These are phyloP conservation scores for Bradynema listronoti DNA, from an alignment of 1,140 invertebrate species.

Conservation along the genomic window DNA sequence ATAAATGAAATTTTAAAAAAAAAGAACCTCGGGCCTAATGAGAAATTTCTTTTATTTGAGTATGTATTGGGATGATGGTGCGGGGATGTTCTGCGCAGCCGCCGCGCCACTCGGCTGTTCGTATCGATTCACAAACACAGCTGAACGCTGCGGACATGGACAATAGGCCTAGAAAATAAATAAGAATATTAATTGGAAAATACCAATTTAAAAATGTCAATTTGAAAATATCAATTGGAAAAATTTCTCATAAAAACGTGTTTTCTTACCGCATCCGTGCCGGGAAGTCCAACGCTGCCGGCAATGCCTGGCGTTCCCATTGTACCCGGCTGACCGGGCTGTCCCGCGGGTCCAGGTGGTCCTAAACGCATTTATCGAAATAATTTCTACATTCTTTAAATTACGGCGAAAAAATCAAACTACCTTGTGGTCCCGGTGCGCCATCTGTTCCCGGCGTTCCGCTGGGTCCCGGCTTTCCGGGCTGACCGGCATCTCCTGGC, in stretches of 20 bases:
- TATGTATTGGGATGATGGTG: no score
- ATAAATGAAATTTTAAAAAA: no score
- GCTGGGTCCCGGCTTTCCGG: slow-evolving; percentile 17
- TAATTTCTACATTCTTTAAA: no score
- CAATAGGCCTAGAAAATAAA: slow-evolving; percentile 1
- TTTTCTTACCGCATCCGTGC: slow-evolving; percentile 23
- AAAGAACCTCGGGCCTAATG: no score
- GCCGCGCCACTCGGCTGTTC: no score
- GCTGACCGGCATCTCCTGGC: slow-evolving; percentile 15
- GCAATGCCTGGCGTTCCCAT: slow-evolving; percentile 4
- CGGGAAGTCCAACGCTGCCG: slow-evolving; percentile 20
- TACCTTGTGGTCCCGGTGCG: slow-evolving; percentile 11
- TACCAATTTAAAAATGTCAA: not conserved
- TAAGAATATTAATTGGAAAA: not conserved
- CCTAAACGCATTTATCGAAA: slow-evolving; percentile 6
- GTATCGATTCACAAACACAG: slow-evolving; percentile 10
- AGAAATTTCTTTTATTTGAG: no score
- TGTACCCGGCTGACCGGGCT: slow-evolving; percentile 5
- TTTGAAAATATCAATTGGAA: not conserved
- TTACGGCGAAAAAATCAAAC: no score
- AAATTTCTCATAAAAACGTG: not conserved
- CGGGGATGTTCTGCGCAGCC: no score
- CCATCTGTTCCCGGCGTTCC: slow-evolving; percentile 19
- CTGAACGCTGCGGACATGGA: slow-evolving; percentile 3
- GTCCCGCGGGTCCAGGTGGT: slow-evolving; percentile 9